Conservation (phyloP, 2,888 invertebrate genomes). For the Chaetogeoica ovagalla region DNA sequence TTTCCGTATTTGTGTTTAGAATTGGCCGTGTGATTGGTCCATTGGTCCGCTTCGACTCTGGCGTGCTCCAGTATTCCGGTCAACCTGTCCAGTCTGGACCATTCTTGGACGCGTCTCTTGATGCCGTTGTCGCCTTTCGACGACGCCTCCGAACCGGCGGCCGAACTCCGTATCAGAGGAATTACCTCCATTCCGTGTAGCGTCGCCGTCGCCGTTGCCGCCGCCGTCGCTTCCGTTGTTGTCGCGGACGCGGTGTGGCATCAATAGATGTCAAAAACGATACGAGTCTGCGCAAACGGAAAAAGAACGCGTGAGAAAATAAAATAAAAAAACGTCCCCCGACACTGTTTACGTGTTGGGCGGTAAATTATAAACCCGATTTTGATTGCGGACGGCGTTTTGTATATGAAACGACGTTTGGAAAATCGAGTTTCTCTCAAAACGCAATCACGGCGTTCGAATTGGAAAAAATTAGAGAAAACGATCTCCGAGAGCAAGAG, state of each 20-base stretch:
- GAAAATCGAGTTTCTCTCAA: too few relatives aligned
- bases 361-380: too few relatives aligned
- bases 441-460: too few relatives aligned
- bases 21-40: constrained; percentile 62
- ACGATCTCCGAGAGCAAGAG: too few relatives aligned
- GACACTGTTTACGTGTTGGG: background rate
- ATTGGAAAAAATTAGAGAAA: too few relatives aligned
- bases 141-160: constrained; percentile 43
- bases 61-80: constrained; percentile 65
- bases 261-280: constrained; percentile 27
- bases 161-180: constrained; percentile 41
- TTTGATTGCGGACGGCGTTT: too few relatives aligned
- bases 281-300: constrained; percentile 33
- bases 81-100: constrained; percentile 64
- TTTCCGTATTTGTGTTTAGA: constrained; percentile 64
- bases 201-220: background rate
- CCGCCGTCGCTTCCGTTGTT: background rate
- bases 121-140: constrained; percentile 50
- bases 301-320: too few relatives aligned
- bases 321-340: background rate
- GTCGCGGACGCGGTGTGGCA: constrained; percentile 13
- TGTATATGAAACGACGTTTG: too few relatives aligned
- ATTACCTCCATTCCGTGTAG: constrained; percentile 39
- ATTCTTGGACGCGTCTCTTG: constrained; percentile 64
- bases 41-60: constrained; percentile 64